phyloP scores from a whole-genome alignment of 2,888 invertebrate species.

The Anthophora plumipes region DNA sequence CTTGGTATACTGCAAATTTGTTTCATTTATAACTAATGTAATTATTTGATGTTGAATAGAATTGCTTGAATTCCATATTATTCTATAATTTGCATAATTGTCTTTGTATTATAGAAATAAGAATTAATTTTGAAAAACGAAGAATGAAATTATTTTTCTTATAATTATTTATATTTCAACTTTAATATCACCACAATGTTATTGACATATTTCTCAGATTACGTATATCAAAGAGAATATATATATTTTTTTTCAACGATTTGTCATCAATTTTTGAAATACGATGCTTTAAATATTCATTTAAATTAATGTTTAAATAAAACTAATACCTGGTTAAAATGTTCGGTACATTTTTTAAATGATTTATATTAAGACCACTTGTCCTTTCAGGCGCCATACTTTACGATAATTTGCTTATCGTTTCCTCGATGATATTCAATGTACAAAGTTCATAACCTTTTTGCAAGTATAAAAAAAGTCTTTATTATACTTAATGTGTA shows the following conservation, averaged over 20 bases:
- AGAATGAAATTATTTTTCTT: neutral
- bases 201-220: neutral
- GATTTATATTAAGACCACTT: constrained; percentile 66
- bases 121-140: constrained; percentile 1
- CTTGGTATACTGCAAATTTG: constrained; percentile 36
- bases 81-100: neutral
- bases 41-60: neutral
- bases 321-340: constrained; percentile 71
- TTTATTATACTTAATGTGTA: neutral
- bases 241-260: neutral
- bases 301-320: neutral
- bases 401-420: constrained; percentile 9
- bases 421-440: neutral
- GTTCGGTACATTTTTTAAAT: constrained; percentile 74
- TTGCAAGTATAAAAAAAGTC: neutral
- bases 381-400: constrained; percentile 69
- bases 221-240: neutral
- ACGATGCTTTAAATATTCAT: neutral
- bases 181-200: neutral
- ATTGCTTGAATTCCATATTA: neutral
- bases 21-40: neutral
- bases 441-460: constrained; percentile 56
- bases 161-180: neutral
- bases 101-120: neutral
- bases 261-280: neutral